Conservation (phyloP, 2,888 invertebrate genomes). For the Stenchaetothrips biformis region DNA sequence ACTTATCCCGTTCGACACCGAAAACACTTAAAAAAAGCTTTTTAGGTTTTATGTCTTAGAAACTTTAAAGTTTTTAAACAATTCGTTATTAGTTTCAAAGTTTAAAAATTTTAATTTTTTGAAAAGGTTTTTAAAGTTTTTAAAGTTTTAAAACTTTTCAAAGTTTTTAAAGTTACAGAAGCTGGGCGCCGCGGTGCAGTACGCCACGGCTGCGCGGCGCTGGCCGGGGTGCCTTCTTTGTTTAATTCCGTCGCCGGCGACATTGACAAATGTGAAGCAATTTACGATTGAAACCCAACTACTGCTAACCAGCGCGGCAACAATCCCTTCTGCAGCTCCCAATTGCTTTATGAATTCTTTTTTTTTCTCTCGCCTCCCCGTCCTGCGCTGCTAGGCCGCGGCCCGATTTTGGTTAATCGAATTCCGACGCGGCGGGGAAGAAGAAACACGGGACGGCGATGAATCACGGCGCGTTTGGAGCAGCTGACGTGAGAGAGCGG, state of each 20-base stretch:
- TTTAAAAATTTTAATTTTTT: not conserved
- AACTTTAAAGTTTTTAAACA: not conserved
- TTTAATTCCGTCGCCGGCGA: conserved; percentile 14
- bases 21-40: not conserved
- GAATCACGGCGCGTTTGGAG: not conserved
- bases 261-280: conserved; percentile 20
- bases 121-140: not conserved
- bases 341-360: not conserved
- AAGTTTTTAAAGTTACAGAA: too few relatives aligned
- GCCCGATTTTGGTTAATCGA: not conserved
- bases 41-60: not conserved
- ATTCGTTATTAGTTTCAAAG: too few relatives aligned
- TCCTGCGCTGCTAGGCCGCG: not conserved
- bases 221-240: not conserved
- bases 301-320: conserved; percentile 7
- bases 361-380: not conserved
- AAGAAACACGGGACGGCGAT: not conserved
- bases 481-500: too few relatives aligned
- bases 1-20: not conserved
- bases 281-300: conserved; percentile 2
- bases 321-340: conserved; percentile 1
- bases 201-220: too few relatives aligned
- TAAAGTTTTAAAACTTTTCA: not conserved
- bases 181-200: too few relatives aligned
- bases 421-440: not conserved